Base-by-base conservation (phyloP, 2,888 invertebrate species). In the Aplocera efformata region DNA sequence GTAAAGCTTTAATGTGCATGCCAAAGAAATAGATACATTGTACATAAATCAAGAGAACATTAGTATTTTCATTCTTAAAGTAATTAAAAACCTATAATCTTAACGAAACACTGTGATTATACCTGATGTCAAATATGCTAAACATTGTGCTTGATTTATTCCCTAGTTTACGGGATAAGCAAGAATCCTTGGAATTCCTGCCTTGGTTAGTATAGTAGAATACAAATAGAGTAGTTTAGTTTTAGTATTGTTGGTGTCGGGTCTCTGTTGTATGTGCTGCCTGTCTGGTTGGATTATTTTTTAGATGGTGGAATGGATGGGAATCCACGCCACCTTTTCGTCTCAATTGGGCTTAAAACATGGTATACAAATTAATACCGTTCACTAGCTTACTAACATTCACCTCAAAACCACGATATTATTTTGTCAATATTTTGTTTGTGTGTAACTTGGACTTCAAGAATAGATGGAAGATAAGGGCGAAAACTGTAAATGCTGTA, bases 141-240 rank as follows among this genome's bases (percentile, higher is more conserved):
- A 79, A 77, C 58, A 63, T 63, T 65, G 50, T 79, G 79, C 83
- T 83, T 85, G 76, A 67, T 84, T 84, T 85, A 83, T 89, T 88
- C 82, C 82, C 88, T 91, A 93, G 93, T 93, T 92, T 91, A 90
- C 92, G 93, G 92, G 93, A 93, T 91, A 93, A 93, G 89, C 91
- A 90, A 89, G 93, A 93, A 81, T 89, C 90, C 79, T 90, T 93
- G 92, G 93, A 93, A 86, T 93, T 91, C 90, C 91, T 92, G 83
- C 93, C 93, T 91, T 93, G 93, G 93, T 93, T 92, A 92, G 93
- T 93, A 93, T 90, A 72, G 69, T 74, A 77, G 67, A 73, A 63
- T 75, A 72, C 79, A 79, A 72, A 57, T 56, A 70, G 80, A 75
- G 63, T 69, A 59, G 49, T 56, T 48, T 57, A 54, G 63, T 53